Evolutionary conservation across 2,113 vertebrate genomes (phyloP), one percentile per base, ranked within the genome.

Genomic region (Plestiodon gilberti): DNA sequence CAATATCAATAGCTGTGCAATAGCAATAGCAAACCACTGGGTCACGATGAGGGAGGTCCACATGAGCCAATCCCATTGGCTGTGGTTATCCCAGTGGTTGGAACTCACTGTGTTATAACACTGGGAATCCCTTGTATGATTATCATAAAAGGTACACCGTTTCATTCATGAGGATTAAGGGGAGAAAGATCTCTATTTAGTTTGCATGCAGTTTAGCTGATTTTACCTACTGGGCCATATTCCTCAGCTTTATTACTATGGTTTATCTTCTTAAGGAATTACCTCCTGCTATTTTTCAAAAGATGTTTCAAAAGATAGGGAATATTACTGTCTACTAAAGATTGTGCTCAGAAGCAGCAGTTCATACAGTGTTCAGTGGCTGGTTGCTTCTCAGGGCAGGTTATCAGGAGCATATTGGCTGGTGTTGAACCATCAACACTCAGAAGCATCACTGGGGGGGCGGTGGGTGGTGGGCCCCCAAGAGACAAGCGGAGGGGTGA

Each of bases 191-290:
- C 28, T 85, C 17, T 62, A 1, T 0, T 73, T 59, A 88, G 0
- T 89, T 70, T 40, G 84, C 0, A 2, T 22, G 74, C 4, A 7
- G 59, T 81, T 80, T 35, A 64, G 30, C 11, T 81, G 81, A 35
- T 79, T 91, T 86, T 86, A 84, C 80, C 0, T 0, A 0, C 9
- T 67, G 6, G 67, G 6, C 0, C 28, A 86, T 28, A n/a, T 83
- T 77, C 38, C 70, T 89, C 85, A 82, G 3, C 1, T 85, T 87
- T 59, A 30, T 28, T 40, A 35, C 91, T 90, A 84, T 40, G 0
- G 55, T 78, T 78, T 84, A 1, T 79, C 18, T 81, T 89, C 23
- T 8, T 3, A 5, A 38, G 33, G 33, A 71, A 38, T 71, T 71
- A 35, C 33, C 13, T 13, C n/a, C 33, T 71, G 33, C n/a, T 71